Evolutionary conservation across 2,888 invertebrate genomes (phyloP).

Genomic region (Apodemia zela): DNA sequence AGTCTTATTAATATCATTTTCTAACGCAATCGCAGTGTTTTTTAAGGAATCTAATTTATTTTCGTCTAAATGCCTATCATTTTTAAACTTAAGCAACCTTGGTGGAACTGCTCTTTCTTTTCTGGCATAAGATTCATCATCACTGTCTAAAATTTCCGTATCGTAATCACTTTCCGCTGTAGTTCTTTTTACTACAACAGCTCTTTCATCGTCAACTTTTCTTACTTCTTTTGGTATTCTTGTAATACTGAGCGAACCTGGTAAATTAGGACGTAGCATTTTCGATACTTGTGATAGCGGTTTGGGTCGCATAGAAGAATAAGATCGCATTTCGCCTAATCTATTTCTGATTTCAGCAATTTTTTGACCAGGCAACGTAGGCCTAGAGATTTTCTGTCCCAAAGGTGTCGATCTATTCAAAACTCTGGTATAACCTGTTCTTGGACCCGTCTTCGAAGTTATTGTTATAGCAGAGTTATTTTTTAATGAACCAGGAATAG

Average conservation of each 20-base stretch:
- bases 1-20: conserved; percentile 25
- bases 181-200: conserved; percentile 42
- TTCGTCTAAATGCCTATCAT: conserved; percentile 18
- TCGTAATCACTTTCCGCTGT: conserved; percentile 60
- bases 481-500: conserved; percentile 76
- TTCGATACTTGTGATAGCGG: conserved; percentile 49
- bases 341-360: conserved; percentile 64
- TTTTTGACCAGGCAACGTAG: conserved; percentile 62
- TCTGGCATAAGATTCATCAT: conserved; percentile 47
- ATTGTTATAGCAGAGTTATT: conserved; percentile 82
- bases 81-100: conserved; percentile 6
- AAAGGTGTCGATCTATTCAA: conserved; percentile 54
- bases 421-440: conserved; percentile 60
- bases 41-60: conserved; percentile 14
- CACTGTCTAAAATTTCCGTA: conserved; percentile 66
- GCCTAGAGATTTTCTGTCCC: conserved; percentile 54
- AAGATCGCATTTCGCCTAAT: conserved; percentile 57
- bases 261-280: conserved; percentile 55
- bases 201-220: conserved; percentile 45
- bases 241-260: conserved; percentile 70
- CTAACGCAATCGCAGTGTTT: conserved; percentile 22
- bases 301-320: conserved; percentile 54
- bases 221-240: conserved; percentile 58
- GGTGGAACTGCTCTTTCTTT: conserved; percentile 11
- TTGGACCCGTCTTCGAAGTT: conserved; percentile 69